These are phyloP conservation scores for Opisthocomus hoazin DNA, from an alignment of 2,113 vertebrate species.

Conservation along the genomic window DNA sequence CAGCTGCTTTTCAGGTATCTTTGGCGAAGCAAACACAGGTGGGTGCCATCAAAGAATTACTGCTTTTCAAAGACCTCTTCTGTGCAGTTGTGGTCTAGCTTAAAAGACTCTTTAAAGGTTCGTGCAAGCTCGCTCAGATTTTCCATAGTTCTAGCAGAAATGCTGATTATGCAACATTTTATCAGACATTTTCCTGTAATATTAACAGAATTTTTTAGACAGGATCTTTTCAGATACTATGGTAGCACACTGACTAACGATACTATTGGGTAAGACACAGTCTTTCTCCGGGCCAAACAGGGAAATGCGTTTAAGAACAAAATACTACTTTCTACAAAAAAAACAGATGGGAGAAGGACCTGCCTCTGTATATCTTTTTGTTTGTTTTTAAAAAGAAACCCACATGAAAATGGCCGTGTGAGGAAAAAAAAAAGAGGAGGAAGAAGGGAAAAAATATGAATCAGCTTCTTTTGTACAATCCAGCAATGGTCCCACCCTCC, in stretches of 20 bases:
- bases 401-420: neutral
- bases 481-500: neutral
- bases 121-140: neutral
- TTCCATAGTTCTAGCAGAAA: neutral
- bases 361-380: neutral
- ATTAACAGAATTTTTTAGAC: neutral
- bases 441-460: neutral
- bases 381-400: constrained; percentile 10
- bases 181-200: neutral
- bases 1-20: neutral
- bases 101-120: neutral
- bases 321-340: neutral
- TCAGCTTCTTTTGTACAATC: neutral
- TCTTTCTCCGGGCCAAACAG: neutral
- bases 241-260: neutral
- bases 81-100: neutral
- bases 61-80: neutral
- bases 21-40: neutral
- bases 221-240: neutral
- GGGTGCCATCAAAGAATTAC: neutral
- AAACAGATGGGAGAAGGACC: neutral
- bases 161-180: neutral
- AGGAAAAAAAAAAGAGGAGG: neutral
- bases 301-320: neutral
- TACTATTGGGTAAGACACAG: neutral